Percentiles rank a stretch among this genome's conserved stretches.
phyloP scores from a whole-genome alignment of 2,888 invertebrate genomes.

The Torymus aiolomorphi region DNA sequence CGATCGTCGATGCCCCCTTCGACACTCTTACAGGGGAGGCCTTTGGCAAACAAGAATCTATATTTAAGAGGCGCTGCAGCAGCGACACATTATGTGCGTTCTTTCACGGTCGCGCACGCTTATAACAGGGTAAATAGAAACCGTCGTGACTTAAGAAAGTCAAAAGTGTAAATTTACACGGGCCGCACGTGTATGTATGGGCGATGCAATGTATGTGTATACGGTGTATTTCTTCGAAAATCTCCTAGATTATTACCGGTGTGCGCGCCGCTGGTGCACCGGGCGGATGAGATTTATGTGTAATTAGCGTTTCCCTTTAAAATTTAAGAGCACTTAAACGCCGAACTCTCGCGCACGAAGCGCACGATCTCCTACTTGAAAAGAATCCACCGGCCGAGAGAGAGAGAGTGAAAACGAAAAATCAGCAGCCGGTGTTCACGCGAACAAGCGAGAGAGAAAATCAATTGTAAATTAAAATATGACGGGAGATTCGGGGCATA shows the following conservation, averaged over 20 bases:
- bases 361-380: constrained; percentile 14
- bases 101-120: too few species aligned
- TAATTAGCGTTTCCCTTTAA: constrained; percentile 36
- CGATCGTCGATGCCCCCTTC: too few species aligned
- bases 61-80: too few species aligned
- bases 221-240: background rate
- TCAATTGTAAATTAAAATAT: constrained; percentile 44
- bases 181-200: background rate
- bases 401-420: background rate
- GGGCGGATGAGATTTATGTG: constrained; percentile 14
- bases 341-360: constrained; percentile 12
- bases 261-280: background rate
- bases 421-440: too few species aligned
- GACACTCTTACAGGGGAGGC: too few species aligned
- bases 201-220: background rate
- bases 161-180: constrained; percentile 27
- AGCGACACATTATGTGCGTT: too few species aligned
- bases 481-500: constrained; percentile 21
- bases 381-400: background rate
- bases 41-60: too few species aligned
- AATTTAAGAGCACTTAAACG: constrained; percentile 37
- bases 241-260: background rate
- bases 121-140: constrained; percentile 14
- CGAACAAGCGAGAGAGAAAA: constrained; percentile 16
- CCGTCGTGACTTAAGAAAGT: background rate